Conservation (phyloP, 2,797 vertebrate species). For the Acipenser transmontanus region DNA sequence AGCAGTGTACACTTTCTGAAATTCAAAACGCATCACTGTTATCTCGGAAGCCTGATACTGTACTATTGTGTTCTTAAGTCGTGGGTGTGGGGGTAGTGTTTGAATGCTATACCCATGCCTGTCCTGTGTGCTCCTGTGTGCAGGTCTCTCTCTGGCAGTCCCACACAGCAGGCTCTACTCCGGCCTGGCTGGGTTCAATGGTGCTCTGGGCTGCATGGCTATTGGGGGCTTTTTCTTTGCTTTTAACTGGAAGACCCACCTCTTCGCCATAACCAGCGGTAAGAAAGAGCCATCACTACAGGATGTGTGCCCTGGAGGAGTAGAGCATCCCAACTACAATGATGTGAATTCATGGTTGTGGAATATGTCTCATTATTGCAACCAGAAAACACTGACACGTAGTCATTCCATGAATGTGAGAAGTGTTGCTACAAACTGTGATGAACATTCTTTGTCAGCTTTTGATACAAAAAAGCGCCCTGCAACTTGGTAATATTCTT, state of each 20-base stretch:
- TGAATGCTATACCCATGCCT: slow-evolving; percentile 15
- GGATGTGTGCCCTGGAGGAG: too few relatives aligned
- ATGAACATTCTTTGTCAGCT: too few relatives aligned
- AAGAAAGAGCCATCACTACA: slow-evolving; percentile 18
- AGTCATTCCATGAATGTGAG: too few relatives aligned
- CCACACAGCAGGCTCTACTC: slow-evolving; percentile 46
- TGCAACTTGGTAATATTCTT: too few relatives aligned
- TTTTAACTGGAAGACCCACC: slow-evolving; percentile 55
- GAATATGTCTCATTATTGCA: too few relatives aligned
- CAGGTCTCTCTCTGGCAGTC: slow-evolving; percentile 58
- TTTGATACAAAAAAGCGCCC: too few relatives aligned
- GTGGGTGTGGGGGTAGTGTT: neutral
- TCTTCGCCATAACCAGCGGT: slow-evolving; percentile 56
- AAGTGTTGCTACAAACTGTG: too few relatives aligned
- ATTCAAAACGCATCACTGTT: neutral
- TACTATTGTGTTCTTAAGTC: slow-evolving; percentile 5
- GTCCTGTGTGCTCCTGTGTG: neutral
- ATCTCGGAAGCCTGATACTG: neutral
- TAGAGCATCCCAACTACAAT: too few relatives aligned
- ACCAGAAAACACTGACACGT: too few relatives aligned
- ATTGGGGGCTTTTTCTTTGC: slow-evolving; percentile 56
- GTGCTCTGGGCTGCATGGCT: slow-evolving; percentile 59
- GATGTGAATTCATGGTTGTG: too few relatives aligned
- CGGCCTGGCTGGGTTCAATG: slow-evolving; percentile 57
- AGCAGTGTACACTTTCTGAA: neutral